Percentiles rank a stretch among this genome's conserved stretches.
phyloP scores from a whole-genome alignment of 2,888 invertebrate species.

The Oscheius onirici region DNA sequence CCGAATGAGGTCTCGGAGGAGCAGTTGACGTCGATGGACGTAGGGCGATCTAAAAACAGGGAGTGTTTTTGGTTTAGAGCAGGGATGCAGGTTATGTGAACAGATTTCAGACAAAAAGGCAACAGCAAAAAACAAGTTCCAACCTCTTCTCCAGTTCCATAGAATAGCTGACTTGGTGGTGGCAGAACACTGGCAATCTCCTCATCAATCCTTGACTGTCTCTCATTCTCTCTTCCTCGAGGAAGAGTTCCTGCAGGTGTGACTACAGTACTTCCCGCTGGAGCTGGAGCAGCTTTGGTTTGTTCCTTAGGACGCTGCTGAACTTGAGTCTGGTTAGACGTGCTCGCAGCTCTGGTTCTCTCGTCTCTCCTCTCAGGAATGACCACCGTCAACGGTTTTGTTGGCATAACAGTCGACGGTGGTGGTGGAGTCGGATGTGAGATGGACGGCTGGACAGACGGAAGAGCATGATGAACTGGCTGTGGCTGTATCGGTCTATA shows the following conservation, averaged over 20 bases:
- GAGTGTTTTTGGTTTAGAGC: not conserved
- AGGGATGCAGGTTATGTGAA: not conserved
- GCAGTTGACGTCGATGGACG: not conserved
- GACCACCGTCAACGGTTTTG: slow-evolving; percentile 12
- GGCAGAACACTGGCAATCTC: slow-evolving; percentile 39
- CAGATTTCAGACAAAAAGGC: not conserved
- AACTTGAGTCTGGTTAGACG: slow-evolving; percentile 1
- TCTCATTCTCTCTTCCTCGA: slow-evolving; percentile 28
- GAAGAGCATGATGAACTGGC: not conserved
- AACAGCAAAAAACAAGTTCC: slow-evolving; percentile 5
- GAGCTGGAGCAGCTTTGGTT: not conserved
- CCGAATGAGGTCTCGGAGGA: slow-evolving; percentile 16
- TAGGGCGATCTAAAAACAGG: slow-evolving; percentile 7
- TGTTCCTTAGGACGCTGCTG: slow-evolving; percentile 15
- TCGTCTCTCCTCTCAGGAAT: not conserved
- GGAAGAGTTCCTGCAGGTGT: slow-evolving; percentile 24
- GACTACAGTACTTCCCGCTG: not conserved
- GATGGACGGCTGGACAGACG: too few species aligned
- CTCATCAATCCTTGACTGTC: slow-evolving; percentile 40
- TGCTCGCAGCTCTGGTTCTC: not conserved
- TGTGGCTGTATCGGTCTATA: not conserved
- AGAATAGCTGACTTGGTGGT: slow-evolving; percentile 41
- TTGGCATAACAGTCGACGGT: not conserved
- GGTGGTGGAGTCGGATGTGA: slow-evolving; percentile 4
- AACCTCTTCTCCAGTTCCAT: slow-evolving; percentile 28